Evolutionary conservation across 2,113 vertebrate species (phyloP), one percentile per base, ranked within the genome.

Genomic region (Amphiprion percula): DNA sequence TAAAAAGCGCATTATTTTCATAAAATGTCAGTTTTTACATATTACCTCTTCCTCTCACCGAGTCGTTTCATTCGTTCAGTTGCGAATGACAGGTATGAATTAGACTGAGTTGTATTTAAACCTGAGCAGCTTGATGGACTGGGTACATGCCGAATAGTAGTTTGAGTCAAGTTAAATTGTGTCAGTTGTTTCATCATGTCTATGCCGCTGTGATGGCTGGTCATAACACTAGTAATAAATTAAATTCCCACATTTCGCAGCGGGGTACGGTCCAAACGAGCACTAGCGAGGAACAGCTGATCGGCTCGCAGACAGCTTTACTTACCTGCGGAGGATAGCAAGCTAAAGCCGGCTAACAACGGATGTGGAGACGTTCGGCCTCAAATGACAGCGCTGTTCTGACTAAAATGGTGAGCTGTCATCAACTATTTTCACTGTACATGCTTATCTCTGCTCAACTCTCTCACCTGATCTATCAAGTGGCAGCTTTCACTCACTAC

Each of bases 251-350:
- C 0, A 47, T 54, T 26, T 49, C 2, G 1, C 14, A 23, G 44
- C 15, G 17, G 47, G 47, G 56, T 44, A 2, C 8, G 26, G 23
- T 39, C 0, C 24, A 21, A 10, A 17, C 24, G 1, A 12, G 54
- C 23, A n/a, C 39, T 23, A 0, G 65, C 24, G 5, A 26, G 9
- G 14, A 30, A 15, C 4, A 16, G 33, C 68, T 44, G 30, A 9
- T 10, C 12, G 2, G 41, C 21, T 3, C 16, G 24, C 24, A 5
- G 16, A 11, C 4, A 52, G 62, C 16, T 21, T n/a, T 80, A 37
- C 76, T 89, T 87, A 89, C 84, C 72, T 67, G 64, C 16, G 4
- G 49, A 68, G 19, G 19, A 68, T 15, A 66, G 53, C 39, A 3
- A 55, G 37, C 60, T 49, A 2, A 15, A 46, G n/a, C 10, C 8